A percentile compares a stretch with the other conserved stretches of the same genome.
phyloP scores from a whole-genome alignment of 2,888 invertebrate species.

The Phania funesta region DNA sequence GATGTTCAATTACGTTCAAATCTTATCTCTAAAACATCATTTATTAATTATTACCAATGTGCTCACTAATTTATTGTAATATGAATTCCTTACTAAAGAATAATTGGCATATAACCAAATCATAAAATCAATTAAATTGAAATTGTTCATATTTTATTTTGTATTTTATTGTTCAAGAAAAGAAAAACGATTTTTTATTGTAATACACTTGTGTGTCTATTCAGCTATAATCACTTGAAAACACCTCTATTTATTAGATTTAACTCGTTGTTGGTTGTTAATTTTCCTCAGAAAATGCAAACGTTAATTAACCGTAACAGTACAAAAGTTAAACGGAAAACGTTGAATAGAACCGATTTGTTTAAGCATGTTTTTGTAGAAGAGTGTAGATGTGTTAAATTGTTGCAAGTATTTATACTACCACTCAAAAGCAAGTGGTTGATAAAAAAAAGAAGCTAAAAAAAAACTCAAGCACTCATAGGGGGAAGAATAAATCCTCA shows the following conservation, averaged over 20 bases:
- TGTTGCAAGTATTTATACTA: neutral
- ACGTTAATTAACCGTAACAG: neutral
- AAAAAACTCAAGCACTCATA: neutral
- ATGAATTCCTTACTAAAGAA: too few relatives aligned
- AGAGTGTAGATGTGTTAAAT: neutral
- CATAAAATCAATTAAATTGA: too few relatives aligned
- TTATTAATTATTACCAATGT: too few relatives aligned
- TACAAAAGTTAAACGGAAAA: neutral
- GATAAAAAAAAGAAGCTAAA: neutral
- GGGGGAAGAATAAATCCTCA: neutral
- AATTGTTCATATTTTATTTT: too few relatives aligned
- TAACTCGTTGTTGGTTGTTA: neutral
- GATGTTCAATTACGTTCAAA: too few relatives aligned
- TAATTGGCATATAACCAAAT: too few relatives aligned
- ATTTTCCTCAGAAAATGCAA: neutral
- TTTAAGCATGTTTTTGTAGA: neutral
- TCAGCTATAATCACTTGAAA: too few relatives aligned
- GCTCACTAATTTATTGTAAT: too few relatives aligned
- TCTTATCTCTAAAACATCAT: too few relatives aligned
- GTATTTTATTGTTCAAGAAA: too few relatives aligned
- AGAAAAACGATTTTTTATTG: too few relatives aligned
- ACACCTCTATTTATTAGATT: neutral
- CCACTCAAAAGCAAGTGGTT: neutral
- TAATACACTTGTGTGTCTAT: too few relatives aligned
- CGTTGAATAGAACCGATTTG: neutral